Evolutionary conservation across 2,888 invertebrate genomes (phyloP), one percentile per base, ranked within the genome.

Genomic region (Mechanitis messenoides): DNA sequence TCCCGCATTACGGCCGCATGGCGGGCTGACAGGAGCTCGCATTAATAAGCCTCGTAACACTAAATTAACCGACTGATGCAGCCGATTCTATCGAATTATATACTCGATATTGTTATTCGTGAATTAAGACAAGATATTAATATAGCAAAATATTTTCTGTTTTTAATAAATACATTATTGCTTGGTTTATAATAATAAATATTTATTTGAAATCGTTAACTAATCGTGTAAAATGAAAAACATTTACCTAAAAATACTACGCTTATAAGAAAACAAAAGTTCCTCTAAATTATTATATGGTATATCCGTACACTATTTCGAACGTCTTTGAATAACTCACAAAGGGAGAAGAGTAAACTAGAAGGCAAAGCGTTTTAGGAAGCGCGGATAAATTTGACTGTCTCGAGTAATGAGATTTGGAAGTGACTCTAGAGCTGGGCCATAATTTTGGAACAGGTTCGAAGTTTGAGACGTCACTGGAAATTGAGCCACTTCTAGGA

Each of bases 41-140:
- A 70, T 70, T 67, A 69, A 68, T 69, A 69, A 68, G 68, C 62
- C 62, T 62, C 58, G 65, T 63, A 61, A 65, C 65, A 62, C 59
- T 67, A 65, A 65, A 70, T 66, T 70, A 69, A 63, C 62, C 47
- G 59, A 50, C 60, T 63, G 67, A 63, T 63, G 58, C 60, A 59
- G 45, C 59, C 61, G 61, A 64, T 67, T 61, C 61, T 53, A 58
- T 38, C 53, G 53, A 53, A 53, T 45, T 46, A 57, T 58, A 33
- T 47, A 45, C n/a, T 46, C 28, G 54, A 59, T 59, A 46, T 59
- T 55, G 55, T 55, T 50, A 50, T 7, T 5, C 28, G 28, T 20
- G 31, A 9, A 20, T 20, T 20, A 20, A 20, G 20, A 20, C 20
- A 20, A 20, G 20, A 20, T 20, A 20, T 20, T 20, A 20, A 20